phyloP scores from a whole-genome alignment of 2,797 vertebrate species.

The Choloepus didactylus region DNA sequence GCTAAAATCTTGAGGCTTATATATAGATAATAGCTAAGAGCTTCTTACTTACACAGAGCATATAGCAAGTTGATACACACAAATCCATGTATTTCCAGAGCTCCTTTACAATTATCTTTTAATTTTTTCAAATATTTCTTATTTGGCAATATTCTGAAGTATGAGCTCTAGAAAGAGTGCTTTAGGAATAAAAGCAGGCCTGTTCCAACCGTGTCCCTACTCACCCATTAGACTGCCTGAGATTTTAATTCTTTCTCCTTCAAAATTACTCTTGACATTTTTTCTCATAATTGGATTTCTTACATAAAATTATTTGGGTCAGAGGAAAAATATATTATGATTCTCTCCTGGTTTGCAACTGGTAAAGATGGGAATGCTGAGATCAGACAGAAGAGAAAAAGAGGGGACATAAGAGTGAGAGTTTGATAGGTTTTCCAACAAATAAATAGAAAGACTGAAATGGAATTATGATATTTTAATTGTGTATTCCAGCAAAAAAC shows the following conservation, averaged over 20 bases:
- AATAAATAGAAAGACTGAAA: not conserved
- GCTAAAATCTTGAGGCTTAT: not conserved
- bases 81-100: not conserved
- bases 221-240: slow-evolving; percentile 28
- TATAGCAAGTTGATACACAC: not conserved
- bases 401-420: not conserved
- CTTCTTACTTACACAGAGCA: not conserved
- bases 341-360: slow-evolving; percentile 61
- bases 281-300: slow-evolving; percentile 76
- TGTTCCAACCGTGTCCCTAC: not conserved
- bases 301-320: slow-evolving; percentile 75
- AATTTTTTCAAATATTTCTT: not conserved
- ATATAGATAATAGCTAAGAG: not conserved
- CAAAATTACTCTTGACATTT: slow-evolving; percentile 58
- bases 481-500: not conserved
- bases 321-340: slow-evolving; percentile 66
- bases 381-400: not conserved
- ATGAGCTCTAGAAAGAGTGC: not conserved
- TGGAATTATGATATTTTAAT: not conserved
- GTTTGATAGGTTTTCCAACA: not conserved
- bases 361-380: slow-evolving; percentile 18
- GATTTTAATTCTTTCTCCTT: slow-evolving; percentile 68
- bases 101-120: not conserved
- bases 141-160: not conserved
- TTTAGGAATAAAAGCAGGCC: not conserved